phyloP scores from a whole-genome alignment of 64 coral and sea anemone species.

The Dendrophyllia cribrosa region DNA sequence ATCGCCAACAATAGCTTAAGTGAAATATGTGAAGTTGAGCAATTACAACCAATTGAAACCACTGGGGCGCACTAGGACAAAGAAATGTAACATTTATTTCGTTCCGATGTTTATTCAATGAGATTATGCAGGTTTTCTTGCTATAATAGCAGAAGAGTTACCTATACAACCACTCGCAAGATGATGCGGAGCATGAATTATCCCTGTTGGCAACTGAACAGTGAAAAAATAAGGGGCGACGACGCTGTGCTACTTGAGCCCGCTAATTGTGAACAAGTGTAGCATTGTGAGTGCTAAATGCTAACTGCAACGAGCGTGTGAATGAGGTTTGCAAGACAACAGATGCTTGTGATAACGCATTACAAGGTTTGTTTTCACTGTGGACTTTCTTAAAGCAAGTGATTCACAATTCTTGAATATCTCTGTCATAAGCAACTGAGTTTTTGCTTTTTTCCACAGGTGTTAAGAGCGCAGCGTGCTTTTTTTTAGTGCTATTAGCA shows the following conservation, averaged over 20 bases:
- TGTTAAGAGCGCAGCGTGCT: slow-evolving; percentile 1
- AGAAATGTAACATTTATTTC: too few relatives aligned
- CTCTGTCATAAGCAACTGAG: too few relatives aligned
- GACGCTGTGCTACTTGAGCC: slow-evolving; percentile 27
- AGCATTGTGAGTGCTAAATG: slow-evolving; percentile 39
- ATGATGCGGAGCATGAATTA: neutral
- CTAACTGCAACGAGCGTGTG: slow-evolving; percentile 28
- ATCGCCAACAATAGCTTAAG: too few relatives aligned
- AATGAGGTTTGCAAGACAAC: slow-evolving; percentile 17
- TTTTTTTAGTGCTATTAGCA: slow-evolving; percentile 42
- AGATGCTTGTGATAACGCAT: slow-evolving; percentile 35
- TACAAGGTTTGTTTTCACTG: slow-evolving; percentile 24
- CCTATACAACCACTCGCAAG: neutral
- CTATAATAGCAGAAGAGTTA: neutral
- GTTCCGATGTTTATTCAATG: too few relatives aligned
- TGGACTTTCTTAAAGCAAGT: neutral
- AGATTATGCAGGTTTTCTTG: too few relatives aligned
- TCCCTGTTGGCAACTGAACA: slow-evolving; percentile 37
- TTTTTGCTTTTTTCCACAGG: neutral
- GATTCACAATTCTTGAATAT: neutral
- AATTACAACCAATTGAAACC: too few relatives aligned
- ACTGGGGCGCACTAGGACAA: too few relatives aligned
- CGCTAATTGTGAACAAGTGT: slow-evolving; percentile 31
- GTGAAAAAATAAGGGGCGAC: slow-evolving; percentile 8
- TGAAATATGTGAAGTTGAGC: too few relatives aligned